These are phyloP conservation scores for Vimba vimba DNA, from an alignment of 2,113 vertebrate species.

Conservation along the genomic window DNA sequence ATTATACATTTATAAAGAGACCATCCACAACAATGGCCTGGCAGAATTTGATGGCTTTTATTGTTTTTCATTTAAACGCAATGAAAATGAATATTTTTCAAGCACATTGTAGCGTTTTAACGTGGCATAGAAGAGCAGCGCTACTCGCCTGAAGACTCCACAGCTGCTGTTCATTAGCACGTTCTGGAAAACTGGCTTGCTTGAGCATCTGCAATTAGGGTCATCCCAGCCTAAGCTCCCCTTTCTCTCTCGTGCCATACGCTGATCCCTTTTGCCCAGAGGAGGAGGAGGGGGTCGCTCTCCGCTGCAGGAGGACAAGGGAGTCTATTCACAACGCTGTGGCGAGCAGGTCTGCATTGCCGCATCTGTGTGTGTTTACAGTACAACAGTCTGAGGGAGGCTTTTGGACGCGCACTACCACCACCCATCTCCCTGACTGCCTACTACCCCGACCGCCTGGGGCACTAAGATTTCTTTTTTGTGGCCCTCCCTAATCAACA, in stretches of 20 bases:
- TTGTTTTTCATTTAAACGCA: constrained; percentile 1
- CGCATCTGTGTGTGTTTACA: constrained; percentile 78
- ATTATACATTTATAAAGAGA: constrained; percentile 25
- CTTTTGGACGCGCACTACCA: constrained; percentile 56
- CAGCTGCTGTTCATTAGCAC: constrained; percentile 57
- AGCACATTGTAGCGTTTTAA: constrained; percentile 10
- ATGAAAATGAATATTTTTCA: constrained; percentile 9
- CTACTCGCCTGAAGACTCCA: constrained; percentile 31
- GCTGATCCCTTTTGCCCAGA: constrained; percentile 44
- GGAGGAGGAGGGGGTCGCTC: constrained; percentile 48
- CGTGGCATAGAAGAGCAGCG: constrained; percentile 27
- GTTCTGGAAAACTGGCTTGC: constrained; percentile 41
- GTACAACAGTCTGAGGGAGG: constrained; percentile 54
- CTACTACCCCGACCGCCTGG: constrained; percentile 52
- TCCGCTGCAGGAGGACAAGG: constrained; percentile 64
- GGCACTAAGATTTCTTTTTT: constrained; percentile 66
- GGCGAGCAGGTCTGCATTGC: constrained; percentile 44
- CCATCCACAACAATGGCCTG: constrained; percentile 22
- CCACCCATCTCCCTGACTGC: constrained; percentile 61
- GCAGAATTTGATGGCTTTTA: neutral
- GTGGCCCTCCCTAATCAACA: constrained; percentile 69
- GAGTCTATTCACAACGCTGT: constrained; percentile 64
- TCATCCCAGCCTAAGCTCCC: constrained; percentile 45
- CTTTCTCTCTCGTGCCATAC: constrained; percentile 39
- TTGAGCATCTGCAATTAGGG: constrained; percentile 46